Base-by-base conservation (phyloP, 2,113 vertebrate species). In the Corvus moneduloides region DNA sequence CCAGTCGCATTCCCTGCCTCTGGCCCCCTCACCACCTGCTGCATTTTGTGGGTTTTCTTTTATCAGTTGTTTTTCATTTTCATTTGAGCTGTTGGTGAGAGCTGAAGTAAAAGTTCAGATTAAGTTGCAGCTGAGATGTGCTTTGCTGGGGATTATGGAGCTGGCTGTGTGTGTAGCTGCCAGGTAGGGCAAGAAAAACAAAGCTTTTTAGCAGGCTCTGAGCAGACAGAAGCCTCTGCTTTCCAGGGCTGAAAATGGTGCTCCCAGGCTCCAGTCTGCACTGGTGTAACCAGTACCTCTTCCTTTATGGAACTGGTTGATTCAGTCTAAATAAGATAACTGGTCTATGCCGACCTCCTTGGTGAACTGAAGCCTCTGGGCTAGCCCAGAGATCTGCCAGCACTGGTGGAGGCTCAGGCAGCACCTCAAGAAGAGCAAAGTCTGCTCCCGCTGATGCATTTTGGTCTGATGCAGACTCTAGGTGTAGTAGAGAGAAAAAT, bases 51-150 rank as follows among this genome's bases (percentile, higher is more conserved):
- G 68, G 56, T 72, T 91, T 95, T 85, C n/a, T 51, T 89, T 84
- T 91, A 93, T 95, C 64, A 28, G 61, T 58, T 79, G 81, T 82
- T 91, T 96, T 96, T 90, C 41, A 9, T 81, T 92, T 96, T 90
- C 66, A 46, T 66, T 94, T 61, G 80, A 93, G 73, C 90, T 74
- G 88, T 46, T 26, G 8, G 66, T 24, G 74, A 74, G 80, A 84
- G 62, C 69, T 87, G 56, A 86, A 92, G 59, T 43, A 55, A 69
- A 81, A 77, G 77, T 94, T 94, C 61, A 89, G 90, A 91, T 96
- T 94, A 89, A 92, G 84, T 83, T 93, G 46, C 88, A 74, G 48
- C 71, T 32, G 72, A 90, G 82, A 78, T 79, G 62, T 96, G 69
- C 83, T 76, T 94, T 91, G 52, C 87, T 90, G 79, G 76, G 58